These are phyloP conservation scores for Mionectes olivaceus DNA, from an alignment of 2,797 vertebrate species.

Conservation along the genomic window DNA sequence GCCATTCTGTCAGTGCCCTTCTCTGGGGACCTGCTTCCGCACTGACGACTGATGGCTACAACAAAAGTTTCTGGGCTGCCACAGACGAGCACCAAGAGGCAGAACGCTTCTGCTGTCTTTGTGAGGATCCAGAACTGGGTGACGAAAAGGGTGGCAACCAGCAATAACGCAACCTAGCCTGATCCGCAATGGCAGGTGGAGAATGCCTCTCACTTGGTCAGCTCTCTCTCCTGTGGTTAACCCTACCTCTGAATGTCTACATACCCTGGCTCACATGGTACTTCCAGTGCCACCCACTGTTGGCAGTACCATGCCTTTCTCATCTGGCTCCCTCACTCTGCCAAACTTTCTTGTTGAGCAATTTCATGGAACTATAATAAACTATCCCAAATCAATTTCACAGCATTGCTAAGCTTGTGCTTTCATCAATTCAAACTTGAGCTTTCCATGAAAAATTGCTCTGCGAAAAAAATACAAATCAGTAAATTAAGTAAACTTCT, in stretches of 20 bases:
- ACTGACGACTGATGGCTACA: background rate
- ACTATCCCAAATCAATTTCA: conserved; percentile 57
- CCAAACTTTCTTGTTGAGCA: conserved; percentile 33
- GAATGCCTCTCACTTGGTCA: background rate
- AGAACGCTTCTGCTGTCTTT: background rate
- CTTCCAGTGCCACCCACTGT: background rate
- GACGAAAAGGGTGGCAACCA: background rate
- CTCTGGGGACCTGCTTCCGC: background rate
- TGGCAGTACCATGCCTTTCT: background rate
- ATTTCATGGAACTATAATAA: conserved; percentile 37
- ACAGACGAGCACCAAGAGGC: background rate
- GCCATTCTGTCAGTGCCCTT: conserved; percentile 14
- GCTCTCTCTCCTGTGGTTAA: background rate
- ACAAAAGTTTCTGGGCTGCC: background rate
- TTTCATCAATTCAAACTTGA: conserved; percentile 12
- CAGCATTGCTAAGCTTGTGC: conserved; percentile 8
- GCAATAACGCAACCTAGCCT: background rate
- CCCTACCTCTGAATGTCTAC: background rate
- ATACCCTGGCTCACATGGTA: background rate
- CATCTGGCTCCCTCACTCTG: background rate
- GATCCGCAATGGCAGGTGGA: background rate
- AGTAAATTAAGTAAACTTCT: background rate
- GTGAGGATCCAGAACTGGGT: background rate
- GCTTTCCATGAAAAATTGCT: conserved; percentile 26
- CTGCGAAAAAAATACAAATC: conserved; percentile 10